phyloP scores from a whole-genome alignment of 1,140 invertebrate genomes.

The Adoxophyes honmai region DNA sequence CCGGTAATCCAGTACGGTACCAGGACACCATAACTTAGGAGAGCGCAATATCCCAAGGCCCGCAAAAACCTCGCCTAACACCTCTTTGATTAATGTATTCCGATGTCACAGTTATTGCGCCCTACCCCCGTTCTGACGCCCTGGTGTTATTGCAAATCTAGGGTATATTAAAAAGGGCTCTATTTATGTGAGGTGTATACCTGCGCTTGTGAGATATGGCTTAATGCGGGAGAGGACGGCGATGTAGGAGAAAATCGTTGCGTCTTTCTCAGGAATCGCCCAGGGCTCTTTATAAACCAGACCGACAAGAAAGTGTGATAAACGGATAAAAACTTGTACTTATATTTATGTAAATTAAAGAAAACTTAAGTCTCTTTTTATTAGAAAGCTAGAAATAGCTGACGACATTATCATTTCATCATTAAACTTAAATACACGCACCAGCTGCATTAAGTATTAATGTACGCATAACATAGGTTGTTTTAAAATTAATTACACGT shows the following conservation, averaged over 20 bases:
- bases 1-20: slow-evolving; percentile 28
- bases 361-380: too few species aligned
- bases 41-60: slow-evolving; percentile 51
- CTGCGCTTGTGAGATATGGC: slow-evolving; percentile 32
- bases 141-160: slow-evolving; percentile 65
- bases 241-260: background rate
- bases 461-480: too few species aligned
- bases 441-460: too few species aligned
- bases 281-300: too few species aligned
- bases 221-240: slow-evolving; percentile 6
- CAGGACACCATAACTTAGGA: slow-evolving; percentile 58
- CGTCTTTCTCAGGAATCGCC: too few species aligned
- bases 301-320: too few species aligned
- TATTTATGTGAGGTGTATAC: slow-evolving; percentile 44
- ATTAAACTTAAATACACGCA: too few species aligned
- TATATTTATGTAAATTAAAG: too few species aligned
- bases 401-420: too few species aligned
- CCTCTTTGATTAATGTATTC: slow-evolving; percentile 66
- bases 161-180: slow-evolving; percentile 66
- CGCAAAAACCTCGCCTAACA: slow-evolving; percentile 45
- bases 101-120: slow-evolving; percentile 57
- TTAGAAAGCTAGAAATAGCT: too few species aligned
- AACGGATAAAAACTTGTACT: too few species aligned
- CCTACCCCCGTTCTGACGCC: slow-evolving; percentile 28
- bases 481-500: too few species aligned